Percentiles rank a stretch among this genome's conserved stretches.
Conservation (phyloP, 2,797 vertebrate genomes). For the Pipistrellus kuhlii region DNA sequence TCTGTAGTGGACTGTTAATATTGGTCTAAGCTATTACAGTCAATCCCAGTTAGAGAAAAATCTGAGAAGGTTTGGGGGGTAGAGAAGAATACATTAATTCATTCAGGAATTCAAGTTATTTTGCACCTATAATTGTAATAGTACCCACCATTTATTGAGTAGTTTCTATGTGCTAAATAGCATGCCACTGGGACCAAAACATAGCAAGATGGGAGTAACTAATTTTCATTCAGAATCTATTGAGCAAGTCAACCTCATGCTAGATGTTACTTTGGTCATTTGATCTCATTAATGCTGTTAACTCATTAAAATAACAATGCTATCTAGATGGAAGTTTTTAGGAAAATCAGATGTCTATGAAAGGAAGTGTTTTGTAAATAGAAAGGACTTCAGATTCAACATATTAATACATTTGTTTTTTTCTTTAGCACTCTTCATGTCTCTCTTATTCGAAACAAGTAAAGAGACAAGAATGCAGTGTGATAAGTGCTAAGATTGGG, state of each 20-base stretch:
- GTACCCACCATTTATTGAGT: not conserved
- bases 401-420: not conserved
- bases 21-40: not conserved
- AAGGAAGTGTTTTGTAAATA: not conserved
- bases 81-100: not conserved
- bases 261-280: slow-evolving; percentile 20
- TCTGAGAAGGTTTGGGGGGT: not conserved
- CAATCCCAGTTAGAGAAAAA: not conserved
- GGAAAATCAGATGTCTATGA: not conserved
- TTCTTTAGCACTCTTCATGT: not conserved
- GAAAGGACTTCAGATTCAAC: not conserved
- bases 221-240: not conserved
- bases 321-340: not conserved
- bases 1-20: not conserved
- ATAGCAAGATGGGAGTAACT: not conserved
- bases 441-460: not conserved
- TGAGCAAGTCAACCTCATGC: not conserved
- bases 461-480: not conserved
- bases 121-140: not conserved
- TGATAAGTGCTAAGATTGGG: not conserved
- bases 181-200: not conserved
- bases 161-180: not conserved
- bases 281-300: not conserved
- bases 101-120: not conserved
- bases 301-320: not conserved